These are phyloP conservation scores for Apocheima hispidaria DNA, from an alignment of 2,888 invertebrate species.

Conservation along the genomic window DNA sequence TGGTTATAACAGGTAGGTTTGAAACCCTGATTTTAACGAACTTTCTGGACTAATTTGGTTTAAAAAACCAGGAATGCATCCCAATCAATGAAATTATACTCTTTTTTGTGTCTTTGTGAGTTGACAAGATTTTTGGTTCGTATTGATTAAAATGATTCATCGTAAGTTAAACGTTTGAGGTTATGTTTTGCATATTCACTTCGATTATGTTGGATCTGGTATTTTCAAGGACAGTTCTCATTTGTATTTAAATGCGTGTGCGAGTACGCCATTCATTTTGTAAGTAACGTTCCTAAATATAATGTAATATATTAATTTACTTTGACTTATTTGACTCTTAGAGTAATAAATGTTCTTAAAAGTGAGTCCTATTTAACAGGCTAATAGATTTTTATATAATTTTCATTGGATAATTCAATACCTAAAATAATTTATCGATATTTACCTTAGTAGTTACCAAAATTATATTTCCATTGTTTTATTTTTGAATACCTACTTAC, in stretches of 20 bases:
- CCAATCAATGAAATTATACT: neutral
- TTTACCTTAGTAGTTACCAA: neutral
- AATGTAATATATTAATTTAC: neutral
- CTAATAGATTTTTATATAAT: too few relatives aligned
- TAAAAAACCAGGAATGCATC: neutral
- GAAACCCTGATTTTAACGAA: constrained; percentile 43
- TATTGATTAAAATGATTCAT: constrained; percentile 37
- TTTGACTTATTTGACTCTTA: too few relatives aligned
- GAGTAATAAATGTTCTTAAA: too few relatives aligned
- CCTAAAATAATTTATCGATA: neutral
- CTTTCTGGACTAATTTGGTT: constrained; percentile 11
- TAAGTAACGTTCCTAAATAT: neutral
- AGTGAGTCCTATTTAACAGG: too few relatives aligned
- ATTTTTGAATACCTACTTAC: neutral
- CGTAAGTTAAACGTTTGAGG: constrained; percentile 18
- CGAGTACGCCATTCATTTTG: too few relatives aligned
- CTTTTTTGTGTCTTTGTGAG: neutral
- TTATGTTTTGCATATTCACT: constrained; percentile 20
- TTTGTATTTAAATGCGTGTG: constrained; percentile 13
- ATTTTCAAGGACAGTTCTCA: constrained; percentile 25
- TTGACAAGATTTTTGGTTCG: constrained; percentile 44
- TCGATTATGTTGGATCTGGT: constrained; percentile 3
- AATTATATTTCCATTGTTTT: neutral
- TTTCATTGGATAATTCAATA: too few relatives aligned
- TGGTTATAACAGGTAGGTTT: constrained; percentile 81